Conservation (phyloP, 2,113 vertebrate species). For the Mesoclemmys tuberculata region DNA sequence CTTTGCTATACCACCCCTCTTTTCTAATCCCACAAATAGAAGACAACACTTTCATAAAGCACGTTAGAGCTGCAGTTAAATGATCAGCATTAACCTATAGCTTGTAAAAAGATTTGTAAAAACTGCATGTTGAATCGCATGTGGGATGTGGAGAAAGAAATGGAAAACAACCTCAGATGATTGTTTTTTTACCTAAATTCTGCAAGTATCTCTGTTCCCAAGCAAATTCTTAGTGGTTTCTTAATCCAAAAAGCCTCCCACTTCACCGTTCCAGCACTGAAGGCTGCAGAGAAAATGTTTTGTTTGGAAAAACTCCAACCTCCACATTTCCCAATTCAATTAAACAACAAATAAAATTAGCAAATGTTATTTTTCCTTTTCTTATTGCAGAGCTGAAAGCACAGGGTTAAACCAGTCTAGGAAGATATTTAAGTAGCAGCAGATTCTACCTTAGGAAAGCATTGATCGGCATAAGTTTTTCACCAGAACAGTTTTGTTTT, state of each 20-base stretch:
- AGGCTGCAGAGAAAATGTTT: background rate
- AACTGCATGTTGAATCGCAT: background rate
- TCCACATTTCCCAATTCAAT: background rate
- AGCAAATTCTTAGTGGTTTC: background rate
- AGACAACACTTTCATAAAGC: background rate
- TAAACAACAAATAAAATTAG: background rate
- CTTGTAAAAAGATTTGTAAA: background rate
- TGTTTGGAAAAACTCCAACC: background rate
- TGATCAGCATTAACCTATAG: background rate
- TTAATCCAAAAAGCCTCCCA: slow-evolving; percentile 8
- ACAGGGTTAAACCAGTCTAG: background rate
- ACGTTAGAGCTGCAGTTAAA: background rate
- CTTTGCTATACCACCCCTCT: background rate
- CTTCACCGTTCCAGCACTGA: background rate
- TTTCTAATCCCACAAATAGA: background rate
- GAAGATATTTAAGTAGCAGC: background rate
- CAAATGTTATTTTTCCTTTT: background rate
- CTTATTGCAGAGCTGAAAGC: background rate
- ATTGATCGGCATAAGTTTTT: background rate
- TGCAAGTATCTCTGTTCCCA: background rate
- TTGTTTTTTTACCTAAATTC: background rate
- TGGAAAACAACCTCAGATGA: background rate
- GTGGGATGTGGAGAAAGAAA: background rate
- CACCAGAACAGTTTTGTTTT: background rate
- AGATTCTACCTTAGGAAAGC: background rate